phyloP scores from a whole-genome alignment of 1,140 invertebrate genomes.

The Drosophila eugracilis region DNA sequence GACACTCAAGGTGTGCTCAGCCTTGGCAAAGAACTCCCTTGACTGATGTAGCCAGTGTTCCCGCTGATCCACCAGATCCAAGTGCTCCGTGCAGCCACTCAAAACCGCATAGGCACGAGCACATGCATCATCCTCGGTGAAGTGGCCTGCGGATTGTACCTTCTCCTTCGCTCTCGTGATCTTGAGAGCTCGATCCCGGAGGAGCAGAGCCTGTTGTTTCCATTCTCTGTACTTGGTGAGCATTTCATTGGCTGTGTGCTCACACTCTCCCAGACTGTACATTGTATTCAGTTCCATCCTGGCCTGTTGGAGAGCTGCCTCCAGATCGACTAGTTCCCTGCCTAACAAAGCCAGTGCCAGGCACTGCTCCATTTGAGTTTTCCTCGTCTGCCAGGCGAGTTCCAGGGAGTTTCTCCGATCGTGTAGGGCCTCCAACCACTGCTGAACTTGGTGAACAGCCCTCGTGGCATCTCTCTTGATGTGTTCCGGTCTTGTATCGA shows the following conservation, averaged over 20 bases:
- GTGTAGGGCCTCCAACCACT: slow-evolving; percentile 91
- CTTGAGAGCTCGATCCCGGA: slow-evolving; percentile 91
- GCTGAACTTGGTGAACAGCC: slow-evolving; percentile 90
- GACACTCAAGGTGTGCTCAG: slow-evolving; percentile 91
- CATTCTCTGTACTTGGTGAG: slow-evolving; percentile 90
- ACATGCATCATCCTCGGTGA: slow-evolving; percentile 89
- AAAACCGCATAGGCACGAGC: slow-evolving; percentile 90
- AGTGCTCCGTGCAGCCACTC: slow-evolving; percentile 90
- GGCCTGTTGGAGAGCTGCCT: slow-evolving; percentile 86
- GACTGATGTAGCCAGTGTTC: slow-evolving; percentile 89
- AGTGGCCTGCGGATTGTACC: slow-evolving; percentile 89
- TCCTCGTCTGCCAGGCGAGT: slow-evolving; percentile 89
- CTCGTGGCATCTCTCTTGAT: slow-evolving; percentile 88
- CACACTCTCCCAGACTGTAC: slow-evolving; percentile 87
- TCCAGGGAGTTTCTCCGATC: slow-evolving; percentile 91
- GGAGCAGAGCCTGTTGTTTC: slow-evolving; percentile 90
- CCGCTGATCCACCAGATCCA: slow-evolving; percentile 89
- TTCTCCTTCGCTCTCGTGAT: slow-evolving; percentile 92
- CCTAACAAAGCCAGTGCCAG: slow-evolving; percentile 90
- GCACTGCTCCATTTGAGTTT: slow-evolving; percentile 91
- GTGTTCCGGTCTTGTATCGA: slow-evolving; percentile 91
- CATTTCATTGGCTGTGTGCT: slow-evolving; percentile 89
- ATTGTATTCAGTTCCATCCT: slow-evolving; percentile 63
- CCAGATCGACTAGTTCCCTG: slow-evolving; percentile 89
- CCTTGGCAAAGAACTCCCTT: slow-evolving; percentile 90